Evolutionary conservation across 2,888 invertebrate genomes (phyloP).

Genomic region (Tiliacea aurago): DNA sequence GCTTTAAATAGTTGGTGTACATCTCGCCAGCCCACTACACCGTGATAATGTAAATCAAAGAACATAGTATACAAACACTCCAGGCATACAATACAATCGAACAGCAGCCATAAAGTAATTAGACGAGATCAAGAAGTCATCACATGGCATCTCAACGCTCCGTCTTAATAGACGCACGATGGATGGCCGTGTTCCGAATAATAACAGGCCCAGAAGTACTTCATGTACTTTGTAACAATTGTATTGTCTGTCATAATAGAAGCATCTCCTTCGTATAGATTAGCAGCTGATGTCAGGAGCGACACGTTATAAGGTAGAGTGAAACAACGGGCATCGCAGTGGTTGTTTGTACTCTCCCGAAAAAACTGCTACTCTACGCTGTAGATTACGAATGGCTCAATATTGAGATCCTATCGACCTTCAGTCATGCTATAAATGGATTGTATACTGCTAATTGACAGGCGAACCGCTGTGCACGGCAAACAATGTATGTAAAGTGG

Average conservation of each 20-base stretch:
- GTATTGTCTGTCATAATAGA: conserved; percentile 26
- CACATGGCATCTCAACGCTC: conserved; percentile 61
- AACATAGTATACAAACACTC: conserved; percentile 38
- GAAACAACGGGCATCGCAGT: background rate
- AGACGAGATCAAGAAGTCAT: conserved; percentile 64
- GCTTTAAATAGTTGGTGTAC: conserved; percentile 36
- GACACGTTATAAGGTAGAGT: background rate
- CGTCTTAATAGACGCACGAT: conserved; percentile 58
- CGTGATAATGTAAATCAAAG: conserved; percentile 52
- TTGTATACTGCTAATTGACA: conserved; percentile 54
- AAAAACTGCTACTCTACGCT: conserved; percentile 20
- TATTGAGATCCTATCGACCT: conserved; percentile 52
- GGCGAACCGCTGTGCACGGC: conserved; percentile 33
- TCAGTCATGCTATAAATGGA: conserved; percentile 53
- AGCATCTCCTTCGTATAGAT: conserved; percentile 15
- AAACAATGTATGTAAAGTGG: conserved; percentile 37
- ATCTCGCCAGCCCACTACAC: conserved; percentile 19
- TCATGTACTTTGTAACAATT: conserved; percentile 32
- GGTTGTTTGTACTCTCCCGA: conserved; percentile 11
- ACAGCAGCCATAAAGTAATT: conserved; percentile 62
- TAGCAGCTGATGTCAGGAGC: background rate
- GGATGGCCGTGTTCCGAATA: conserved; percentile 50
- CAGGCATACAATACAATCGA: conserved; percentile 38
- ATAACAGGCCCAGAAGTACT: conserved; percentile 52
- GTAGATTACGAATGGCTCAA: conserved; percentile 35